Evolutionary conservation across 2,797 vertebrate species (phyloP).

Genomic region (Discoglossus pictus): DNA sequence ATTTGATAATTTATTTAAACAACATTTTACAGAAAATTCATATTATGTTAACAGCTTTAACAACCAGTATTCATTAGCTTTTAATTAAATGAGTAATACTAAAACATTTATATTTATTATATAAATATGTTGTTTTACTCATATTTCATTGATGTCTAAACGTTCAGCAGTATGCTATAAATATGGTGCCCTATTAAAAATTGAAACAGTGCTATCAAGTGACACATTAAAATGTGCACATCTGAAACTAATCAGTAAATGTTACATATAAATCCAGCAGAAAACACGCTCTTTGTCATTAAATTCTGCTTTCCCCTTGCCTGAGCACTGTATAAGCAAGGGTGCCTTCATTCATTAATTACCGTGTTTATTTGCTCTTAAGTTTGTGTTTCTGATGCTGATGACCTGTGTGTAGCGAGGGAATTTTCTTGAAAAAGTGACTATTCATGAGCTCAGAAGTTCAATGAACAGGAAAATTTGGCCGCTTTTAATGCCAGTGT

Average conservation of each 20-base stretch:
- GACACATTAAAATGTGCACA: not conserved
- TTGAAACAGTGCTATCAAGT: not conserved
- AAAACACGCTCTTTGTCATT: not conserved
- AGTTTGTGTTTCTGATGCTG: slow-evolving; percentile 67
- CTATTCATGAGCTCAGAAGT: slow-evolving; percentile 80
- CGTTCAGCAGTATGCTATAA: too few relatives aligned
- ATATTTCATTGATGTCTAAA: too few relatives aligned
- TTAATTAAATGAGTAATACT: too few relatives aligned
- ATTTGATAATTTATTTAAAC: too few relatives aligned
- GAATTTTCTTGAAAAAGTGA: slow-evolving; percentile 73
- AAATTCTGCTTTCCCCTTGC: not conserved
- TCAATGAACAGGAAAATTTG: slow-evolving; percentile 85
- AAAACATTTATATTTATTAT: too few relatives aligned
- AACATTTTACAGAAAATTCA: too few relatives aligned
- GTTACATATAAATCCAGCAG: too few relatives aligned
- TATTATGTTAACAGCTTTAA: too few relatives aligned
- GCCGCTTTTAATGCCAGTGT: slow-evolving; percentile 78
- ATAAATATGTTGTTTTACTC: too few relatives aligned
- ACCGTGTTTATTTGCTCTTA: slow-evolving; percentile 71
- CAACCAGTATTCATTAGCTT: too few relatives aligned
- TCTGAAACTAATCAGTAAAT: not conserved
- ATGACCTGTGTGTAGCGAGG: slow-evolving; percentile 67
- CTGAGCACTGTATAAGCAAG: not conserved
- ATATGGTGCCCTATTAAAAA: too few relatives aligned
- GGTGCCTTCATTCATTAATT: slow-evolving; percentile 3